phyloP scores from a whole-genome alignment of 2,113 vertebrate species.

The Nyctereutes procyonoides region DNA sequence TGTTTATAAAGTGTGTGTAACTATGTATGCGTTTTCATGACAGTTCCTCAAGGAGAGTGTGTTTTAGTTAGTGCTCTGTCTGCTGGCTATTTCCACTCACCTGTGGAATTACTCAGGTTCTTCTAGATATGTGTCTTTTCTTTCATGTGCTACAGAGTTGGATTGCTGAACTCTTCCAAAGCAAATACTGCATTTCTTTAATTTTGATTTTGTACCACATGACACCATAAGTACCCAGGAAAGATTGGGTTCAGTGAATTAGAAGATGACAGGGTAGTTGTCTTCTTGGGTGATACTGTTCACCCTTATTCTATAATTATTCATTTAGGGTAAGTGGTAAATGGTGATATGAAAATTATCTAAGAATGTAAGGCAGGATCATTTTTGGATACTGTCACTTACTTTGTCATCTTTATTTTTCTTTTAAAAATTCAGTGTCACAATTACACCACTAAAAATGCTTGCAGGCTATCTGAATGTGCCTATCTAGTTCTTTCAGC shows the following conservation, averaged over 20 bases:
- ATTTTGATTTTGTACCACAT: not conserved
- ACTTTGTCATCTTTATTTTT: not conserved
- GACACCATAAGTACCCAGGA: not conserved
- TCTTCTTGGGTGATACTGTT: not conserved
- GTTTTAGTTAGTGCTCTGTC: not conserved
- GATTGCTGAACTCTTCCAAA: not conserved
- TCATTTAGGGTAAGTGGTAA: not conserved
- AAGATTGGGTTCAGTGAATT: not conserved
- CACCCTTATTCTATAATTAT: not conserved
- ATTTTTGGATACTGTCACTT: not conserved
- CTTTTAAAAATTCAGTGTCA: not conserved
- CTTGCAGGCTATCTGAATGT: not conserved
- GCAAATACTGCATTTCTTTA: not conserved
- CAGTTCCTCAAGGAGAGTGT: not conserved
- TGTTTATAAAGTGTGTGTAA: not conserved
- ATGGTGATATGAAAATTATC: not conserved
- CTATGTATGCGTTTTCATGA: not conserved
- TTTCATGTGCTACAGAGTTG: not conserved
- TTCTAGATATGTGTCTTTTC: not conserved
- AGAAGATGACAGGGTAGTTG: not conserved
- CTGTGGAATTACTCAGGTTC: not conserved
- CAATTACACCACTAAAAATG: not conserved
- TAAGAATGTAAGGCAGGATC: not conserved
- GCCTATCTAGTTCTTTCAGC: not conserved
- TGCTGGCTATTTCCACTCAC: not conserved